Base-by-base conservation (phyloP, 2,797 vertebrate species). In the Anguilla obscura region DNA sequence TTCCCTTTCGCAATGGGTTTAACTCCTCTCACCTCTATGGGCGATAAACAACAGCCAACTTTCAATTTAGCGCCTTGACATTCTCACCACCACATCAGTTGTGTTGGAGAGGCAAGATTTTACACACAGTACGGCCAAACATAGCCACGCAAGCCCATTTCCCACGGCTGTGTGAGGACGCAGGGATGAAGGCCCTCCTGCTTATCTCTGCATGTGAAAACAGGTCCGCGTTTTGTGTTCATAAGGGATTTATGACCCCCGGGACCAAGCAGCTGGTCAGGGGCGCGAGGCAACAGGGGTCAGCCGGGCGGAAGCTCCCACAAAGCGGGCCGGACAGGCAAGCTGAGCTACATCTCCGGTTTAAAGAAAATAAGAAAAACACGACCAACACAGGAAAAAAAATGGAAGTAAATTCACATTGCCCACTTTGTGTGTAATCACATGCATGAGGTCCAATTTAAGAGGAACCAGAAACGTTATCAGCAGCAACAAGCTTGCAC, bases 141-240 rank as follows among this genome's bases (percentile, higher is more conserved):
- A n/a, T n/a, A 16, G 1, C 63, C 40, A 18, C 84, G n/a, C 33
- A 24, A 40, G 36, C 24, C 71, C 40, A 27, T 27, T 86, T 88
- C 74, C 84, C 88, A 80, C 71, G 40, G 85, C 74, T n/a, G 58
- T 69, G n/a, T 1, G 71, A 14, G 84, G 76, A 3, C 54, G 71
- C 40, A 50, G 60, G 27, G 45, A 30, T 66, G 21, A 21, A 60
- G 36, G 1, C 84, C 33, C 10, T 18, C 84, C 33, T 63, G 84
- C 71, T 86, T 86, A 88, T 83, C 76, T 30, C 14, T 16, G 56
- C 63, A 50, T 86, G 63, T 60, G 18, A 84, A 52, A 86, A 56
- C 79, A 84, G 74, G 24, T 3, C n/a, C 36, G 52, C 5, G 33
- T 45, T 79, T 69, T 86, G 48, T 86, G 85, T 86, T 69, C 16